Evolutionary conservation across 2,888 invertebrate genomes (phyloP), one percentile per base, ranked within the genome.

Genomic region (Atherix ibis): DNA sequence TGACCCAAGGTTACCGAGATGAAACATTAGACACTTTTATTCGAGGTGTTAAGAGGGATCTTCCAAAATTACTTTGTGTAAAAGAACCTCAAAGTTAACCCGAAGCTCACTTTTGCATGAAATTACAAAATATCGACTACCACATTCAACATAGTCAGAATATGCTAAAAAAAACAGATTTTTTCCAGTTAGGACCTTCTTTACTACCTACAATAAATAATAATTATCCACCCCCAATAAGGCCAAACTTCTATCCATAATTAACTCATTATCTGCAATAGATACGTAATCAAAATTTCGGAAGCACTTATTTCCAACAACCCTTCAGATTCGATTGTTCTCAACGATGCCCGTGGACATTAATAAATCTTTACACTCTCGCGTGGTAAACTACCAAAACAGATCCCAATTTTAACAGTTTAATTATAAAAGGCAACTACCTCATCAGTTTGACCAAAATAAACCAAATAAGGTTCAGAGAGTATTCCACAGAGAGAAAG

Each of bases 341-440:
- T 14, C 22, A n/a, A 15, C 14, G 1, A 9, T 14, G 33, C 42
- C 39, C 2, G 39, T 42, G 35, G 40, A 43, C 3, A 19, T 42
- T 2, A 38, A 42, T 16, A 33, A 16, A 4, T 38, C 35, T 10
- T 15, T 40, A 3, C 28, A 33, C 15, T 35, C 37, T 8, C 38
- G 32, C 6, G 34, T 31, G 4, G 22, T 43, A 5, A 40, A 43
- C 32, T 38, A 40, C 5, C 35, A 35, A 28, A 39, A 41, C 19
- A 28, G 38, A 18, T 35, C 19, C 12, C 6, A 12, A 4, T n/a
- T 12, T 22, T 14, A 14, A 5, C 19, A 9, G 12, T 12, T 25
- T 13, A 2, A 9, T 9, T n/a, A 22, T n/a, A 35, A 35, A 30
- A 32, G 35, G 25, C 18, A 22, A 29, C 16, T 13, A 8, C 32